Evolutionary conservation across 2,797 vertebrate species (phyloP).

Genomic region (Botia almorhae): DNA sequence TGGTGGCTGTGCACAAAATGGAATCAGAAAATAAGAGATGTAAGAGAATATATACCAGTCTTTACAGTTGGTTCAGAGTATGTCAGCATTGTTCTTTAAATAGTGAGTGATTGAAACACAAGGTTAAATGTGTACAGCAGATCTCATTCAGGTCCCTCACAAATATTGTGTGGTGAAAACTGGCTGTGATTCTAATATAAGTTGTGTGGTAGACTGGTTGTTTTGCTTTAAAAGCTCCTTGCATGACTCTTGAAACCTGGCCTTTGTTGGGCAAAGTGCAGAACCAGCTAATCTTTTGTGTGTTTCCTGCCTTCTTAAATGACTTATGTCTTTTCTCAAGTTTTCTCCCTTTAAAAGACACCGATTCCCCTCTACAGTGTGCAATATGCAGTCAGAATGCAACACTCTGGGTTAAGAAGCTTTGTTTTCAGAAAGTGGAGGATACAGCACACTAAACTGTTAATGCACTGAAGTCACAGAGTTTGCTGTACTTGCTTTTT

Average conservation of each 20-base stretch:
- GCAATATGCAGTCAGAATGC: not conserved
- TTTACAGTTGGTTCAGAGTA: too few species aligned
- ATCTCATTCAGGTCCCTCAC: too few species aligned
- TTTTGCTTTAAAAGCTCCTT: conserved; percentile 31
- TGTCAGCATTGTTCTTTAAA: too few species aligned
- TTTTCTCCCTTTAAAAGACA: not conserved
- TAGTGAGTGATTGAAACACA: too few species aligned
- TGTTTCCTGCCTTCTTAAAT: not conserved
- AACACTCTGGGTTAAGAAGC: not conserved
- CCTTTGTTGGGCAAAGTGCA: conserved; percentile 30
- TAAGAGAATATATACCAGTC: too few species aligned
- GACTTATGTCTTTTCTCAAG: not conserved
- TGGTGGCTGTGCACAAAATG: too few species aligned
- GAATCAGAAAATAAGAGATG: too few species aligned
- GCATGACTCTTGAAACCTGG: conserved; percentile 3
- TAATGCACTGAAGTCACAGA: not conserved
- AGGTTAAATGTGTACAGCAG: too few species aligned
- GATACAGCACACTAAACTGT: not conserved
- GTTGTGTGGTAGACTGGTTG: conserved; percentile 4
- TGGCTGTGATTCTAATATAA: too few species aligned
- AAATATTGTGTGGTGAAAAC: too few species aligned
- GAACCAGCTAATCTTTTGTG: conserved; percentile 28
- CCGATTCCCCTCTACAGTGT: not conserved
- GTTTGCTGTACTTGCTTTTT: not conserved
- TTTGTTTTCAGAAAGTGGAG: not conserved